Evolutionary conservation across 2,113 vertebrate species (phyloP), one percentile per base, ranked within the genome.

Genomic region (Plectropomus leopardus): DNA sequence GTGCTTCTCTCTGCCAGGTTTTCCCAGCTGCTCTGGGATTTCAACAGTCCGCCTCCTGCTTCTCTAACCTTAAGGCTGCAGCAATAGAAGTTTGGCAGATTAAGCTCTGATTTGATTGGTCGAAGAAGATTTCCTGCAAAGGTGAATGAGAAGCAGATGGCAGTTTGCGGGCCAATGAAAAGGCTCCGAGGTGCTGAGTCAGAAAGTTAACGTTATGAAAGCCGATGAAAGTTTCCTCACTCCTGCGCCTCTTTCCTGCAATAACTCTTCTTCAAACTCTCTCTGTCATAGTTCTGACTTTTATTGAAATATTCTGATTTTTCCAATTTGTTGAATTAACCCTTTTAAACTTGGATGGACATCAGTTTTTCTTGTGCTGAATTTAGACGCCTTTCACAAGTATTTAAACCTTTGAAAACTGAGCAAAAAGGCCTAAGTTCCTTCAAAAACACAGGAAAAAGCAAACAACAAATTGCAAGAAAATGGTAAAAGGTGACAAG

Each of bases 111-210:
- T 88, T 72, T 89, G 86, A 88, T 88, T 89, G 88, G 86, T 83
- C 26, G 65, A 57, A 71, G 81, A 84, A 72, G 86, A 89, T 85
- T 89, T 89, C 86, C 90, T 88, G 82, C 5, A 13, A 82, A 69
- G 68, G 84, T 85, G 88, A 88, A 90, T 86, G 86, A 90, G 84
- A 92, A 91, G 90, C 90, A 91, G 91, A 90, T 90, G 91, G 86
- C 70, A 40, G 69, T 51, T 72, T 59, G 78, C 57, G 19, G 67
- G 74, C 83, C 81, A 82, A 72, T 70, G 82, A 89, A 70, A 82
- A 86, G 84, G 67, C 76, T 47, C 67, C 0, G 51, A 83, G 76
- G 80, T 82, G 88, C 80, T 76, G 86, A 93, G 86, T 90, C 86
- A 87, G 86, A 76, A 70, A 40, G 69, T 86, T 89, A 82, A 81